These are phyloP conservation scores for Marmota flaviventris DNA, from an alignment of 2,113 vertebrate species.

Conservation along the genomic window DNA sequence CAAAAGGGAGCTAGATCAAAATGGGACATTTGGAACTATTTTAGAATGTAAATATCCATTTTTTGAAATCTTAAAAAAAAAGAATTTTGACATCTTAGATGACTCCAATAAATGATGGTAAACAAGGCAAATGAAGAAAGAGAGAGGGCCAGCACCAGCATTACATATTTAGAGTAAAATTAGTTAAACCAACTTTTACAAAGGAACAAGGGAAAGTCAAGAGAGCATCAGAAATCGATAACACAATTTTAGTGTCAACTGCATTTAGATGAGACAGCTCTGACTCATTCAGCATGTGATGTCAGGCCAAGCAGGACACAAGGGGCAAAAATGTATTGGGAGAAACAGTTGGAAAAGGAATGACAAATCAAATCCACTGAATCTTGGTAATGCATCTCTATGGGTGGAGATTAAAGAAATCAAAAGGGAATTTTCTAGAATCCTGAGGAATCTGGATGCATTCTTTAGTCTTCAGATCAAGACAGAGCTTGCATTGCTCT, in stretches of 20 bases:
- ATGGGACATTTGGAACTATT: conserved; percentile 61
- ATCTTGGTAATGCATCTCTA: background rate
- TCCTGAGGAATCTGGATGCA: background rate
- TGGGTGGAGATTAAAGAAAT: background rate
- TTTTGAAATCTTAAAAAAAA: conserved; percentile 70
- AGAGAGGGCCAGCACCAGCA: background rate
- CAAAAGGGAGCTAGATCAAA: background rate
- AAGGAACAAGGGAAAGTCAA: conserved; percentile 65
- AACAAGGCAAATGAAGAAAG: conserved; percentile 27
- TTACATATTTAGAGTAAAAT: conserved; percentile 72
- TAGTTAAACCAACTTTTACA: conserved; percentile 73
- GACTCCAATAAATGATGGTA: conserved; percentile 51
- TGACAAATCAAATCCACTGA: conserved; percentile 30
- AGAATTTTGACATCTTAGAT: conserved; percentile 66
- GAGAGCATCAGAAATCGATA: conserved; percentile 83
- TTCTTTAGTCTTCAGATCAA: conserved; percentile 11
- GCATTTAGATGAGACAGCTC: conserved; percentile 78
- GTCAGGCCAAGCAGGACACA: conserved; percentile 73
- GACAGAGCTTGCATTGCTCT: background rate
- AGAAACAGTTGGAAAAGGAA: conserved; percentile 67
- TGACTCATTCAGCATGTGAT: conserved; percentile 84
- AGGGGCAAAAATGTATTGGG: conserved; percentile 73
- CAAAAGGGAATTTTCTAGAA: background rate
- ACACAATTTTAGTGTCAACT: conserved; percentile 80
- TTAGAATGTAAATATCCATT: conserved; percentile 73